Conservation (phyloP, 2,113 vertebrate species). For the Coreoperca whiteheadi region DNA sequence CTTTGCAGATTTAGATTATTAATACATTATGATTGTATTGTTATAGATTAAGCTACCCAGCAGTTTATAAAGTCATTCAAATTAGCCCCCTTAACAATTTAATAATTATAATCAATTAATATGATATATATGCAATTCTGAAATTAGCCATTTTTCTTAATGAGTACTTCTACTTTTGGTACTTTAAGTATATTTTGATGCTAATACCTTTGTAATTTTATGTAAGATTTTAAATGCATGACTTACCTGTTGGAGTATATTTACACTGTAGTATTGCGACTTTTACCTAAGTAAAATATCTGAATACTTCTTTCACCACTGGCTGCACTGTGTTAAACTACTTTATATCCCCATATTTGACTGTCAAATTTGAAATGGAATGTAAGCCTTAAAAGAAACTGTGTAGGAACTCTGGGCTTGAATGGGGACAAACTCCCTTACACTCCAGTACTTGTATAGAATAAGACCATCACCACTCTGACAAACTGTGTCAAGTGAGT, state of each 20-base stretch:
- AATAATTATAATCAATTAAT: too few relatives aligned
- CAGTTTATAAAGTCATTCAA: background rate
- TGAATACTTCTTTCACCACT: background rate
- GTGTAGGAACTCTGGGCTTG: background rate
- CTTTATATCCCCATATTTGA: background rate
- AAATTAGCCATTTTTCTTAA: background rate
- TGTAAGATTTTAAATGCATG: too few relatives aligned
- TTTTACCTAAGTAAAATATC: background rate
- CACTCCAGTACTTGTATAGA: background rate
- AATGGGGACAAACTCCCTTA: background rate
- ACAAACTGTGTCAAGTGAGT: conserved; percentile 45
- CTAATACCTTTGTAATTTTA: too few relatives aligned
- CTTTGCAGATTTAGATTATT: too few relatives aligned
- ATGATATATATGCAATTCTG: background rate
- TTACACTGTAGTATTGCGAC: background rate
- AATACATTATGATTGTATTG: too few relatives aligned
- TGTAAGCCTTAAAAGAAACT: background rate
- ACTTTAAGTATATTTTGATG: too few relatives aligned
- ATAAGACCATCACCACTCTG: conserved; percentile 27
- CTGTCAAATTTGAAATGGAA: background rate
- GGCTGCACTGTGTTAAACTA: background rate
- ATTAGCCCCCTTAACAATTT: too few relatives aligned
- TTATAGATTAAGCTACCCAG: background rate
- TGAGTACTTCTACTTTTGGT: background rate
- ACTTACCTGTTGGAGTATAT: background rate